A percentile compares a stretch with the other conserved stretches of the same genome.
These are phyloP conservation scores for Actenoides hombroni DNA, from an alignment of 2,113 vertebrate species.

Conservation along the genomic window DNA sequence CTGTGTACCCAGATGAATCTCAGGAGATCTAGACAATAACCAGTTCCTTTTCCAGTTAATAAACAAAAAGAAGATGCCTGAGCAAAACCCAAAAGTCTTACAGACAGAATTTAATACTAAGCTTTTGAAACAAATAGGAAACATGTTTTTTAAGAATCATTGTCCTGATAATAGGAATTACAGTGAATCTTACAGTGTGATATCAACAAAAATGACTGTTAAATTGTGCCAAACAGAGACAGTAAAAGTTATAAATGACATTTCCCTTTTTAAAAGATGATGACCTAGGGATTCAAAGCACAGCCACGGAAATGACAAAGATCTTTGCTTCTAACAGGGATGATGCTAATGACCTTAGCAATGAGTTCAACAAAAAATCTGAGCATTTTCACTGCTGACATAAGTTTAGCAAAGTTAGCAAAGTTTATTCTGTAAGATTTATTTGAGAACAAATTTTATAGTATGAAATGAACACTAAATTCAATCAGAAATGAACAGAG, in stretches of 20 bases:
- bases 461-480: background rate
- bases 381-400: background rate
- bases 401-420: background rate
- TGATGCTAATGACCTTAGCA: background rate
- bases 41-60: constrained; percentile 7
- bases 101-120: background rate
- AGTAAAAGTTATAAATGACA: background rate
- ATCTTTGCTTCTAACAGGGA: background rate
- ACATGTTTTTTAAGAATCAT: constrained; percentile 41
- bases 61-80: background rate
- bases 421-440: background rate
- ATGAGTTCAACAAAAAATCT: background rate
- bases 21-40: background rate
- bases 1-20: background rate
- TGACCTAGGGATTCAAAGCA: background rate
- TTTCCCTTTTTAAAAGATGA: constrained; percentile 22
- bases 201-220: background rate
- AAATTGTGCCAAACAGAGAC: constrained; percentile 6
- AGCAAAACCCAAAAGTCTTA: background rate
- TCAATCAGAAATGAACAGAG: background rate
- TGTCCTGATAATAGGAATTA: constrained; percentile 8
- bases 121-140: constrained; percentile 58
- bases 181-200: constrained; percentile 22
- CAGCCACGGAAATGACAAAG: background rate
- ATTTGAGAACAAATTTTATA: background rate